phyloP scores from a whole-genome alignment of 2,797 vertebrate genomes.

The Erethizon dorsatum region DNA sequence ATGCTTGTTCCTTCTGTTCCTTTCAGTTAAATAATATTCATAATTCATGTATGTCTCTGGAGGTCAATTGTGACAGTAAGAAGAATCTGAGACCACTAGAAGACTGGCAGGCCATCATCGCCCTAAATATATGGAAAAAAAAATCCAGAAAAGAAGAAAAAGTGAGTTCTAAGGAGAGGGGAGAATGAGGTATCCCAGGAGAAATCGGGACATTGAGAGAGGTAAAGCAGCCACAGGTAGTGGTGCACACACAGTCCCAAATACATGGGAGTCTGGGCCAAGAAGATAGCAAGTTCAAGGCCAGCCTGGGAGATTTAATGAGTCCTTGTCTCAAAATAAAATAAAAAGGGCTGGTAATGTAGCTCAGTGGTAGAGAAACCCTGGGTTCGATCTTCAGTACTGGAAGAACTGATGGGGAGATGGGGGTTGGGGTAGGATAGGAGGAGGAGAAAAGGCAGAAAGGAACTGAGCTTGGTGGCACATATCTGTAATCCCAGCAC shows the following conservation, averaged over 20 bases:
- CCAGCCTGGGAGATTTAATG: too few relatives aligned
- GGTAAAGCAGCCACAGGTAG: too few relatives aligned
- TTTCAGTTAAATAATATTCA: neutral
- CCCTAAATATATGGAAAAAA: neutral
- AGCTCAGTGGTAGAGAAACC: neutral
- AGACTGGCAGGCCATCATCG: slow-evolving; percentile 38
- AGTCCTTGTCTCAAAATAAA: neutral
- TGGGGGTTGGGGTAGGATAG: neutral
- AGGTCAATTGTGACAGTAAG: neutral
- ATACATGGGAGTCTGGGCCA: neutral
- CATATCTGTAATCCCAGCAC: neutral
- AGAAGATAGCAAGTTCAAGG: neutral
- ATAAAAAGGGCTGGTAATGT: neutral
- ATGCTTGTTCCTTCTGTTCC: neutral
- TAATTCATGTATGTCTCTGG: neutral
- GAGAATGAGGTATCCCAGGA: neutral
- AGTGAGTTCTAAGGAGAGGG: slow-evolving; percentile 62
- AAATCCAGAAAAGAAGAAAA: slow-evolving; percentile 58
- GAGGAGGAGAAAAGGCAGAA: neutral
- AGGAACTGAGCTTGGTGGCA: neutral
- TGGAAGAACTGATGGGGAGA: neutral
- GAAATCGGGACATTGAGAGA: neutral
- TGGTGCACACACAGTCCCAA: too few relatives aligned
- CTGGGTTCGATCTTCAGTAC: neutral
- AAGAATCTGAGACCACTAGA: neutral